Percentiles rank a stretch among this genome's conserved stretches.
Evolutionary conservation across 2,113 vertebrate species (phyloP).

Genomic region (Diphyllodes magnificus): DNA sequence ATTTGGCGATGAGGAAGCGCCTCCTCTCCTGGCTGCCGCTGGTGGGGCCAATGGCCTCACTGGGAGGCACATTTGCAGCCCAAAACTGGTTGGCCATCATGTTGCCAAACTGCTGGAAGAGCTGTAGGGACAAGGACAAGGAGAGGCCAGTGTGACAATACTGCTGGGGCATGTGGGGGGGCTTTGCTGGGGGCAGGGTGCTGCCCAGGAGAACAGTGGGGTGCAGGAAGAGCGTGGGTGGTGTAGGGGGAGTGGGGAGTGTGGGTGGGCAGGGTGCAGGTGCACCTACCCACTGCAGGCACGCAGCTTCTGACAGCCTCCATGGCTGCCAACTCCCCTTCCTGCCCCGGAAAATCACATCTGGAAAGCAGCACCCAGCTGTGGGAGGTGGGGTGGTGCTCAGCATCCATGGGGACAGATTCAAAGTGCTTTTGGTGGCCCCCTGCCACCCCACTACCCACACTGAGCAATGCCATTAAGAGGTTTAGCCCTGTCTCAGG

Average conservation of each 20-base stretch:
- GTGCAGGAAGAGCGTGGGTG: neutral
- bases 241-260: neutral
- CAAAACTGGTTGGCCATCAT: constrained; percentile 85
- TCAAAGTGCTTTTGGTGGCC: neutral
- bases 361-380: neutral
- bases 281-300: neutral
- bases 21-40: constrained; percentile 79
- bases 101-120: constrained; percentile 85
- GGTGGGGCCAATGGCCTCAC: constrained; percentile 77
- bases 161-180: too few relatives aligned
- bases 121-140: constrained; percentile 56
- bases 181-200: neutral
- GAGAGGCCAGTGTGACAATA: neutral
- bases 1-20: constrained; percentile 84
- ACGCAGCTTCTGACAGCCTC: neutral
- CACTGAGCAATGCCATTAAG: neutral
- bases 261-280: neutral
- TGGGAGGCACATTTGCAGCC: constrained; percentile 92
- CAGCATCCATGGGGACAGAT: neutral
- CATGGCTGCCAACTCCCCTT: neutral
- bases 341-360: neutral
- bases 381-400: neutral
- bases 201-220: neutral
- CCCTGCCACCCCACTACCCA: neutral
- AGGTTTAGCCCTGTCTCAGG: neutral